Evolutionary conservation across 2,113 vertebrate species (phyloP), one percentile per base, ranked within the genome.

Genomic region (Podilymbus podiceps): DNA sequence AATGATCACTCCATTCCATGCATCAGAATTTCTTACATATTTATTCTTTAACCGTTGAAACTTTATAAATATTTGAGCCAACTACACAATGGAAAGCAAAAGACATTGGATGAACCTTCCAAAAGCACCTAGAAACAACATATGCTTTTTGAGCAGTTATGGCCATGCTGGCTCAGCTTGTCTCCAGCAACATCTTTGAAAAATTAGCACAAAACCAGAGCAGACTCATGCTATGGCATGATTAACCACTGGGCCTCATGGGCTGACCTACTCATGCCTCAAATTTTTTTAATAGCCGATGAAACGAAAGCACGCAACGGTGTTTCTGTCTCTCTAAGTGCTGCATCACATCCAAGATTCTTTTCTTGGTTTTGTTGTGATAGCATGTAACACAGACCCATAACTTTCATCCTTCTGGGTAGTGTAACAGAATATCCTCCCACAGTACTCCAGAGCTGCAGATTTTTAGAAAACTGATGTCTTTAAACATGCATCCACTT

Each of bases 241-340:
- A 71, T 53, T 25, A 55, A 47, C n/a, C 28, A 46, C 21, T 15
- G 19, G 17, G 18, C 5, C 23, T 38, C 46, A 38, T 0, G 0
- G 8, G 12, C 60, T 58, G 28, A 47, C 35, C 2, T 1, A 19
- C 53, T 77, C 38, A n/a, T 66, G 46, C 12, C 14, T 74, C 62
- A 68, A 87, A 25, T 3, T 2, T 33, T 52, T 35, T 42, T 17
- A 74, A 52, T 53, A 49, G 12, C 17, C 30, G 10, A 15, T 9
- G 27, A 55, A 69, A 73, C 25, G 21, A 21, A 33, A 64, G 18
- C 5, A 9, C 21, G 30, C 50, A 68, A 15, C 9, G 28, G 11
- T 8, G 5, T 35, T 68, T 73, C 72, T 66, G 20, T 23, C 72
- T 76, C 24, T 64, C 30, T 24, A 33, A 47, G 30, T 2, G 2